Base-by-base conservation (phyloP, 37 sponge, comb jelly and placozoan genomes). In the Lycopodina hypogea region DNA sequence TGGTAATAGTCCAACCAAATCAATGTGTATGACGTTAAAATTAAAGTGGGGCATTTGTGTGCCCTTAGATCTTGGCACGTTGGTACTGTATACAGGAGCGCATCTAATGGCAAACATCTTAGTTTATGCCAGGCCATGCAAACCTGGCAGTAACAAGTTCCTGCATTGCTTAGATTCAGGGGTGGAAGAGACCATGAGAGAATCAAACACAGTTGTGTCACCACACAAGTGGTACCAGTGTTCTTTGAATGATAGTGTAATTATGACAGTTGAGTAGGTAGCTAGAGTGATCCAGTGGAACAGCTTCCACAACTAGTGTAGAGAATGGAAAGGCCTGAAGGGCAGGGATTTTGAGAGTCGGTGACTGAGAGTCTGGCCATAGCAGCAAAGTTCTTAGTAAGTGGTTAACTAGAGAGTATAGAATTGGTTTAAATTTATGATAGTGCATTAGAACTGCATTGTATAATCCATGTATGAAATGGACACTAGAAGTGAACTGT, bases 111-210 rank as follows among this genome's bases (percentile, higher is more conserved):
- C 89, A 75, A 50, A 83, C 74, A 78, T 88, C 89, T 41, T 79
- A 57, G 28, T 88, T 88, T 75, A 88, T 83, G 2, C 80, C 75
- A 14, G 89, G 89, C 89, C 89, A 88, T 19, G 79, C 89, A 61
- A 78, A 88, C n/a, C n/a, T n/a, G n/a, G n/a, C n/a, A n/a, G n/a
- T n/a, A n/a, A n/a, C n/a, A n/a, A n/a, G n/a, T n/a, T 21, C 84
- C 59, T 3, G 74, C 34, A 35, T 87, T 1, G 88, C 88, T 60
- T 67, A 64, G 29, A 87, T 81, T 15, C 88, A 82, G n/a, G 88
- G 88, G 36, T 87, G 88, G 17, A 83, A 87, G 9, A 87, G 64
- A 9, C 40, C 26, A 69, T 87, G 88, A 26, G 81, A 58, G 38
- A 78, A 87, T 42, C 81, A 41, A 61, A 81, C 81, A 4, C 81